phyloP scores from a whole-genome alignment of 2,113 vertebrate genomes.

The Datnioides undecimradiatus region DNA sequence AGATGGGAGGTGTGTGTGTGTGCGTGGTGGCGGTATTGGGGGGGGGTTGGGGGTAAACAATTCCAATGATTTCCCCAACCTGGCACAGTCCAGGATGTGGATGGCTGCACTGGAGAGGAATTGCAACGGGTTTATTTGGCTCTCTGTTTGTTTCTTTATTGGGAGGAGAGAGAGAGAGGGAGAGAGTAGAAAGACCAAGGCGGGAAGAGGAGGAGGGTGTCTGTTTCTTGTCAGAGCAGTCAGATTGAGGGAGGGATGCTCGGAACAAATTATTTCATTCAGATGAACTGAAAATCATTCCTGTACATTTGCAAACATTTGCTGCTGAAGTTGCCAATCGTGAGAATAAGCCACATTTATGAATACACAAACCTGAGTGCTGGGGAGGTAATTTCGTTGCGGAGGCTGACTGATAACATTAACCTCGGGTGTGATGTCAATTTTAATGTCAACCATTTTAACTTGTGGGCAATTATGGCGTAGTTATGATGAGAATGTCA shows the following conservation, averaged over 20 bases:
- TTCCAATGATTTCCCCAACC: slow-evolving; percentile 83
- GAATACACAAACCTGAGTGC: slow-evolving; percentile 39
- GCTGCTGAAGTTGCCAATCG: slow-evolving; percentile 46
- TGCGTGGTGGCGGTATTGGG: slow-evolving; percentile 25
- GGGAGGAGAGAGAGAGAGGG: slow-evolving; percentile 59
- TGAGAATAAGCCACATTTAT: slow-evolving; percentile 23
- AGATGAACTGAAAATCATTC: slow-evolving; percentile 65
- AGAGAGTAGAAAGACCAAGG: not conserved
- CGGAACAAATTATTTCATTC: slow-evolving; percentile 77
- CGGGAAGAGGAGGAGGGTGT: slow-evolving; percentile 41
- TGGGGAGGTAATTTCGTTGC: slow-evolving; percentile 34
- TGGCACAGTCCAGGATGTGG: slow-evolving; percentile 82
- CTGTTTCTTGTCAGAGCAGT: slow-evolving; percentile 70
- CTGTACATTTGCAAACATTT: slow-evolving; percentile 76
- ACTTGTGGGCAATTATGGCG: slow-evolving; percentile 49
- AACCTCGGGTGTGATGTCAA: slow-evolving; percentile 66
- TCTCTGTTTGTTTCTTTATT: slow-evolving; percentile 80
- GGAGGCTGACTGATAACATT: slow-evolving; percentile 61
- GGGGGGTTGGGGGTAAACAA: slow-evolving; percentile 73
- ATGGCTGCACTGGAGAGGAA: slow-evolving; percentile 83
- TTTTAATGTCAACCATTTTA: slow-evolving; percentile 68
- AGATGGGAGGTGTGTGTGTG: too few species aligned
- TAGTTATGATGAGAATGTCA: slow-evolving; percentile 33
- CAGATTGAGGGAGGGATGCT: slow-evolving; percentile 71
- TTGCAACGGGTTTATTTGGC: slow-evolving; percentile 79